Evolutionary conservation across 1,140 invertebrate species (phyloP).

Genomic region (Andrena cerasifolii): DNA sequence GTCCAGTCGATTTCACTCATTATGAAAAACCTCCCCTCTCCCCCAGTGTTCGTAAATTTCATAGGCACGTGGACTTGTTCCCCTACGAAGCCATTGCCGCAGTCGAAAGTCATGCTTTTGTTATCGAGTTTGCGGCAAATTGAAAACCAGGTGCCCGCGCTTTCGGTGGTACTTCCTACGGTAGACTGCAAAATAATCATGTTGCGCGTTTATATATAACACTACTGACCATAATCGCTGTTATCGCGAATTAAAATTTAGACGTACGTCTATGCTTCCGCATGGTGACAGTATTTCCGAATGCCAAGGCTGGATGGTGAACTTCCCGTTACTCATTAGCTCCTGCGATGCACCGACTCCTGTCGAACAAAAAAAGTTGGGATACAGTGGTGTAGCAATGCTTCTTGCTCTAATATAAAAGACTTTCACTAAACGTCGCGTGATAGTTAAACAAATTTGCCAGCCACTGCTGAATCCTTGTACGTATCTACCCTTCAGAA

Average conservation of each 20-base stretch:
- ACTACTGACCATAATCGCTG: not conserved
- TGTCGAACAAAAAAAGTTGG: not conserved
- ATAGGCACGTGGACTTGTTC: conserved; percentile 57
- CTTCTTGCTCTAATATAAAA: too few species aligned
- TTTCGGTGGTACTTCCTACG: not conserved
- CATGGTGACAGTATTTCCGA: not conserved
- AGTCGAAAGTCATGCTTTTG: conserved; percentile 65
- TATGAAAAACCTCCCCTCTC: conserved; percentile 72
- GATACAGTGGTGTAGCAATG: too few species aligned
- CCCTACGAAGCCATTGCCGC: conserved; percentile 71
- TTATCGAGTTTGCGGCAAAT: not conserved
- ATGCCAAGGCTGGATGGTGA: not conserved
- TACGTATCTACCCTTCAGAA: conserved; percentile 57
- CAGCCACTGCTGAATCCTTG: too few species aligned
- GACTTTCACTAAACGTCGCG: too few species aligned
- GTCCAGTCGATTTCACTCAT: conserved; percentile 76
- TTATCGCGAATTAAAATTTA: not conserved
- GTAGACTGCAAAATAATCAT: not conserved
- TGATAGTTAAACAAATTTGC: too few species aligned
- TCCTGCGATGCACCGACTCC: not conserved
- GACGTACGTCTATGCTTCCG: not conserved
- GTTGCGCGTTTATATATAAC: not conserved
- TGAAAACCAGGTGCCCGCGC: not conserved
- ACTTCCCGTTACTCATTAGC: too few species aligned
- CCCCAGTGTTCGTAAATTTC: conserved; percentile 70